Evolutionary conservation across 2,888 invertebrate genomes (phyloP).

Genomic region (Noctua pronuba): DNA sequence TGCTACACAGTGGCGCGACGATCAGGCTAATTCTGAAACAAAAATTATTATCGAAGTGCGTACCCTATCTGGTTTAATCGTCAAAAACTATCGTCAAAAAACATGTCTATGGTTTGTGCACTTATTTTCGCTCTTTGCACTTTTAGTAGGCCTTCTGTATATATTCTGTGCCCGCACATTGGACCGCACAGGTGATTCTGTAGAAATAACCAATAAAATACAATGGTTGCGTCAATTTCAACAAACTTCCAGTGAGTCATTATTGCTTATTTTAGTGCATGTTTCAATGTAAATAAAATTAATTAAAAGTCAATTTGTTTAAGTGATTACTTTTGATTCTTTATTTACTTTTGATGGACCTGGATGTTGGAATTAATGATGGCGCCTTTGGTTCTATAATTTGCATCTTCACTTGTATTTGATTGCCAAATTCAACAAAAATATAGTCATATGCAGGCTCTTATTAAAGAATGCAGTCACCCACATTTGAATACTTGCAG

Average conservation of each 20-base stretch:
- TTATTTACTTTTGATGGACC: conserved; percentile 36
- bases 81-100: neutral
- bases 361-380: conserved; percentile 4
- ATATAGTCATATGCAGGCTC: neutral
- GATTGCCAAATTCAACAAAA: neutral
- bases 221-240: conserved; percentile 64
- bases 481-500: neutral
- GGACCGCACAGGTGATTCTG: conserved; percentile 51
- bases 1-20: neutral
- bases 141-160: neutral
- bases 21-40: neutral
- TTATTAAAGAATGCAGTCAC: neutral
- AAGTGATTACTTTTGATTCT: conserved; percentile 10
- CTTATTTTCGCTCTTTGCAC: fast-evolving
- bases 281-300: conserved; percentile 43
- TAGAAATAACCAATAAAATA: conserved; percentile 60
- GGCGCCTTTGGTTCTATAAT: neutral
- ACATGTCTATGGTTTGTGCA: neutral
- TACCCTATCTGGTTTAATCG: neutral
- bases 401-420: neutral
- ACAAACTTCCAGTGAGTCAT: conserved; percentile 47
- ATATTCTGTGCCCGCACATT: conserved; percentile 14
- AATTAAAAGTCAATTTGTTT: conserved; percentile 35
- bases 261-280: conserved; percentile 42
- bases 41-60: neutral